Evolutionary conservation across 2,113 vertebrate species (phyloP).

Genomic region (Eclectus roratus): DNA sequence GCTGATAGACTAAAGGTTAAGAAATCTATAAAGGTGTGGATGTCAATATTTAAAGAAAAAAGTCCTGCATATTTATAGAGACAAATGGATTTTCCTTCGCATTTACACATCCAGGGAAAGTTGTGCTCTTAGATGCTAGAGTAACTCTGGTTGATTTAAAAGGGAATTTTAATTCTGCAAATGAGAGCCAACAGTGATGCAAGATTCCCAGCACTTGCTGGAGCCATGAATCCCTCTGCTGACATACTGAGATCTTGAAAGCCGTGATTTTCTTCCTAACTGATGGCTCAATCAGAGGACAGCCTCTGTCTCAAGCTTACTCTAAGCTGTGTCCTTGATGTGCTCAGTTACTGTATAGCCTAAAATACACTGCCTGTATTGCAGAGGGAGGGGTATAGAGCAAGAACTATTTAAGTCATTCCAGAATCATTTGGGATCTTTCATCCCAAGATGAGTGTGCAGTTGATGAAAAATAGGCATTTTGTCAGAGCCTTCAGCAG

Average conservation of each 20-base stretch:
- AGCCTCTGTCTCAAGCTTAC: slow-evolving; percentile 64
- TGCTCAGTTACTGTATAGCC: slow-evolving; percentile 37
- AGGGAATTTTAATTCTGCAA: not conserved
- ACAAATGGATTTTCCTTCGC: slow-evolving; percentile 65
- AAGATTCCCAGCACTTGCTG: slow-evolving; percentile 50
- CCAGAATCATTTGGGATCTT: not conserved
- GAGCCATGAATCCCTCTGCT: slow-evolving; percentile 30
- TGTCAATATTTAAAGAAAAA: slow-evolving; percentile 57
- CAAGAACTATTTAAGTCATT: slow-evolving; percentile 1
- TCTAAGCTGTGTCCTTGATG: slow-evolving; percentile 66
- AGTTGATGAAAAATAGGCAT: slow-evolving; percentile 45
- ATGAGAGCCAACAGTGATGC: not conserved
- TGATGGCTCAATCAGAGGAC: slow-evolving; percentile 67
- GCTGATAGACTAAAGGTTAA: slow-evolving; percentile 48
- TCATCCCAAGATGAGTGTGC: not conserved
- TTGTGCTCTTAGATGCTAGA: not conserved
- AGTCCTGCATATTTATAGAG: slow-evolving; percentile 50
- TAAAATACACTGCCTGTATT: slow-evolving; percentile 26
- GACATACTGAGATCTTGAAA: slow-evolving; percentile 58
- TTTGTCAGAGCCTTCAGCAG: slow-evolving; percentile 49
- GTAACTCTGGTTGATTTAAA: slow-evolving; percentile 15
- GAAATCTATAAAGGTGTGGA: slow-evolving; percentile 37
- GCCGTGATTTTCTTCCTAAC: slow-evolving; percentile 71
- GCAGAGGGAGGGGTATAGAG: not conserved
- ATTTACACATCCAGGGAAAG: slow-evolving; percentile 1